A percentile compares a stretch with the other conserved stretches of the same genome.
phyloP scores from a whole-genome alignment of 2,113 vertebrate species.

The Actinemys pallida region DNA sequence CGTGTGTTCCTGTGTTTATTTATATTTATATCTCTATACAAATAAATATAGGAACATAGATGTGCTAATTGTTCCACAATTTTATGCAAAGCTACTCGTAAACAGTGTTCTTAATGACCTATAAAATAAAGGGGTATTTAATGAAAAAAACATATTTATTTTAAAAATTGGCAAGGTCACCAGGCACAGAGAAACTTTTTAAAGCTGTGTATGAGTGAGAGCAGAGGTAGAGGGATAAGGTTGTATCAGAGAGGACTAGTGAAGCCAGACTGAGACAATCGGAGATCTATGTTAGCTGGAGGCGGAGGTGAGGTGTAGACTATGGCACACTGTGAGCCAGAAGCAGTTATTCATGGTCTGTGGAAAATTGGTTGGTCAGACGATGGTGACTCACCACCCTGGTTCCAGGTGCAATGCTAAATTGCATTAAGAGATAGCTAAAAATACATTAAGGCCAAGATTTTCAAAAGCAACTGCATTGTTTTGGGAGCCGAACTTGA shows the following conservation, averaged over 20 bases:
- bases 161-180: background rate
- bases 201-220: background rate
- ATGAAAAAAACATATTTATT: background rate
- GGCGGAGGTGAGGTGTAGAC: background rate
- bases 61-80: background rate
- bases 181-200: background rate
- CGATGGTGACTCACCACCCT: background rate
- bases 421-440: background rate
- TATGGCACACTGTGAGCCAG: background rate
- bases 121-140: background rate
- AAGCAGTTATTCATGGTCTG: background rate
- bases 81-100: background rate
- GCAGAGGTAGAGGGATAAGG: background rate
- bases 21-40: too few relatives aligned
- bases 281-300: background rate
- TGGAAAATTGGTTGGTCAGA: background rate
- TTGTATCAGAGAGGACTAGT: background rate
- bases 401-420: background rate
- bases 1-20: too few relatives aligned
- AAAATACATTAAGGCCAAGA: background rate
- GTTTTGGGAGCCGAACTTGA: constrained; percentile 6
- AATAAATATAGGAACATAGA: too few relatives aligned
- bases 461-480: background rate
- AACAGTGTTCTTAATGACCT: background rate
- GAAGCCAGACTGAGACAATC: background rate